These are phyloP conservation scores for Zoroaster sp. DNA, from an alignment of 53 echinoderm and acorn worm species.

Conservation along the genomic window DNA sequence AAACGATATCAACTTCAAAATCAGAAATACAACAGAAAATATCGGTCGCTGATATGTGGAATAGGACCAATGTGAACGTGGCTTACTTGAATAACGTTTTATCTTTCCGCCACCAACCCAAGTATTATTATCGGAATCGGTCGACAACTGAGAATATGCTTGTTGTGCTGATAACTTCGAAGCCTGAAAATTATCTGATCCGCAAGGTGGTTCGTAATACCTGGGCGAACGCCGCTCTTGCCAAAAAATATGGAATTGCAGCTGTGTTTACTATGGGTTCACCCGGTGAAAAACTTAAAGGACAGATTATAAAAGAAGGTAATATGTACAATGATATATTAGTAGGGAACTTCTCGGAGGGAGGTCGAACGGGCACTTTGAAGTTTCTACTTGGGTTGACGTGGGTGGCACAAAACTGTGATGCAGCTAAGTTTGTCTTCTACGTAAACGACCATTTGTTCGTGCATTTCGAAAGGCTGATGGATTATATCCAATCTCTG, in stretches of 20 bases:
- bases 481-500: not conserved
- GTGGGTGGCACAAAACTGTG: not conserved
- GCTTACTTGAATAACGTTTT: not conserved
- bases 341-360: slow-evolving; percentile 15
- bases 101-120: not conserved
- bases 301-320: not conserved
- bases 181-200: not conserved
- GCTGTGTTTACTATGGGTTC: not conserved
- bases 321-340: slow-evolving; percentile 1
- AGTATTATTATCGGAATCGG: not conserved
- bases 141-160: not conserved
- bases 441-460: slow-evolving; percentile 1
- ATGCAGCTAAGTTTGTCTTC: not conserved
- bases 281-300: not conserved
- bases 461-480: not conserved
- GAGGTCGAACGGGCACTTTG: not conserved
- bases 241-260: not conserved
- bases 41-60: not conserved
- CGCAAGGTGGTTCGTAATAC: slow-evolving; percentile 14
- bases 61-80: not conserved
- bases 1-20: not conserved
- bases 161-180: not conserved
- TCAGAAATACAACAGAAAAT: not conserved
- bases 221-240: not conserved
- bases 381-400: slow-evolving; percentile 8